Conservation (phyloP, 2,888 invertebrate genomes). For the Tigriopus californicus region DNA sequence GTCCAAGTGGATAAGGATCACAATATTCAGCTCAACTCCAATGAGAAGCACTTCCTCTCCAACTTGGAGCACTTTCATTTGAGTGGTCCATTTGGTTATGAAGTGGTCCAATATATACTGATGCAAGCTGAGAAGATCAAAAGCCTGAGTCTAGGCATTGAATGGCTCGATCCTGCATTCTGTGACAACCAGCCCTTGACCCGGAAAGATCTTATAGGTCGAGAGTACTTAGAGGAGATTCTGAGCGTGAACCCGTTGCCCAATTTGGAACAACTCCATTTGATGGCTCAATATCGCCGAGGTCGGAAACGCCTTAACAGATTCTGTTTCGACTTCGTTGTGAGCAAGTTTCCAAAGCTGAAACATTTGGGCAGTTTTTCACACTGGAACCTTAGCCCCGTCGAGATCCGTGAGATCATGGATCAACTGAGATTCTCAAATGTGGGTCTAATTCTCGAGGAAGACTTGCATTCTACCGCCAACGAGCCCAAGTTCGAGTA, state of each 20-base stretch:
- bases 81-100: not conserved
- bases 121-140: not conserved
- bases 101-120: not conserved
- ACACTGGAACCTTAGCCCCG: too few relatives aligned
- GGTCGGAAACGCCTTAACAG: not conserved
- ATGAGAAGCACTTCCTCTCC: not conserved
- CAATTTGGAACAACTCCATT: not conserved
- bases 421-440: too few relatives aligned
- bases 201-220: constrained; percentile 1
- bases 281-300: not conserved
- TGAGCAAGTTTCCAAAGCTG: too few relatives aligned
- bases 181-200: not conserved
- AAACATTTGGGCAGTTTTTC: too few relatives aligned
- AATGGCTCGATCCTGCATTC: not conserved
- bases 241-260: not conserved
- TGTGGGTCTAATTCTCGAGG: too few relatives aligned
- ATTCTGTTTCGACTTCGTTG: too few relatives aligned
- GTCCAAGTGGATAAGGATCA: not conserved
- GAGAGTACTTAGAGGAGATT: not conserved
- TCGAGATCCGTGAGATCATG: too few relatives aligned
- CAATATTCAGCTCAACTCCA: not conserved
- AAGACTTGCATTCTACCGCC: too few relatives aligned
- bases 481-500: too few relatives aligned
- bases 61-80: constrained; percentile 1
- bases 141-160: not conserved